Evolutionary conservation across 2,797 vertebrate species (phyloP).

Genomic region (Mus spretus): DNA sequence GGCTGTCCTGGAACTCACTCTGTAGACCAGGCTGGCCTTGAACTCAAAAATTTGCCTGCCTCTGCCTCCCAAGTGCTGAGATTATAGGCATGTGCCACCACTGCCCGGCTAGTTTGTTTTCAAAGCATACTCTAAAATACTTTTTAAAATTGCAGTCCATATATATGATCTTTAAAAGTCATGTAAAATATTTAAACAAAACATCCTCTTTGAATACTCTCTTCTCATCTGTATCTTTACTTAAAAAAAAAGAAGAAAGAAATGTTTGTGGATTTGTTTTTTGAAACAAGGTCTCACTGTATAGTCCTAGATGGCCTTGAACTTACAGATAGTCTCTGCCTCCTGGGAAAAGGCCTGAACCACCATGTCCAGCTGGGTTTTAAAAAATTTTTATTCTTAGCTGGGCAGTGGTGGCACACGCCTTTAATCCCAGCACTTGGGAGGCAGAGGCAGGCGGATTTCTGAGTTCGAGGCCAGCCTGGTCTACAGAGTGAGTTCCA

Average conservation of each 20-base stretch:
- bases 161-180: neutral
- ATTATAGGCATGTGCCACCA: no score
- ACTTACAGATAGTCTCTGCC: neutral
- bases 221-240: neutral
- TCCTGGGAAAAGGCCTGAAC: neutral
- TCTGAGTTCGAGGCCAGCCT: no score
- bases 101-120: neutral
- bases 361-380: neutral
- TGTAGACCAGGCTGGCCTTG: no score
- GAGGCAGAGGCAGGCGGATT: no score
- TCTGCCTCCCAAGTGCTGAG: no score
- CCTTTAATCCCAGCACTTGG: no score
- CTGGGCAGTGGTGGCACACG: no score
- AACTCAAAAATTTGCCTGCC: no score
- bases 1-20: no score
- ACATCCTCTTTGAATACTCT: neutral
- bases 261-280: neutral
- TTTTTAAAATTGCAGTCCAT: conserved; percentile 2
- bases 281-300: neutral
- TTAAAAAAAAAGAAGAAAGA: neutral
- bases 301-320: neutral
- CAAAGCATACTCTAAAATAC: conserved; percentile 27
- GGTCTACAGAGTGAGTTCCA: no score
- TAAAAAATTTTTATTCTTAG: neutral
- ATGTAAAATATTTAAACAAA: neutral